Percentiles rank a stretch among this genome's conserved stretches.
phyloP scores from a whole-genome alignment of 35 echinoderm and acorn worm genomes.

The Ptychodera flava region DNA sequence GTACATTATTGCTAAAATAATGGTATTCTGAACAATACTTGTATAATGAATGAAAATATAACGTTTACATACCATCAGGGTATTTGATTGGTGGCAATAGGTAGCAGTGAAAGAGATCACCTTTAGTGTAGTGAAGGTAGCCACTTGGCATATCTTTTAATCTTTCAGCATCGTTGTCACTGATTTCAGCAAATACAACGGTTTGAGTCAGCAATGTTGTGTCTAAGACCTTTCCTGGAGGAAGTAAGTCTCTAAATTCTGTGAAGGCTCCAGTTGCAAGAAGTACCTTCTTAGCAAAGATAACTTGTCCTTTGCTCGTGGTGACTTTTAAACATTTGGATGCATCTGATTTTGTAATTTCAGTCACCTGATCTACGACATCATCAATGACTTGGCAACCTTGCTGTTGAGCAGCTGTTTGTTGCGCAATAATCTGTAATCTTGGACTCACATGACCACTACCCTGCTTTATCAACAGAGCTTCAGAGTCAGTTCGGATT shows the following conservation, averaged over 20 bases:
- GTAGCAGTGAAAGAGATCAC: conserved; percentile 26
- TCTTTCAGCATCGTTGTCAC: conserved; percentile 24
- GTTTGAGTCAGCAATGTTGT: conserved; percentile 28
- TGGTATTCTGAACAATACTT: too few species aligned
- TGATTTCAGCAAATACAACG: conserved; percentile 38
- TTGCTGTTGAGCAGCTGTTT: neutral
- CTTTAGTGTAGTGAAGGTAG: conserved; percentile 19
- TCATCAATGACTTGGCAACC: neutral
- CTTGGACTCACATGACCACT: neutral
- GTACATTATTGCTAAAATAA: too few species aligned
- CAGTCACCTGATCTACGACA: neutral
- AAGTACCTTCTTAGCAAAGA: conserved; percentile 41
- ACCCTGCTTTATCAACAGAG: neutral
- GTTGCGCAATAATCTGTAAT: neutral
- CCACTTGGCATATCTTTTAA: conserved; percentile 58
- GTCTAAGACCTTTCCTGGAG: conserved; percentile 16
- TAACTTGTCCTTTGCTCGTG: conserved; percentile 8
- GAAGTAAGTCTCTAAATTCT: conserved; percentile 51
- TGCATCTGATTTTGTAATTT: neutral
- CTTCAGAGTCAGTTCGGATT: neutral
- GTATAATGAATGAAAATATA: too few species aligned
- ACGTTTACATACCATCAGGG: conserved; percentile 61
- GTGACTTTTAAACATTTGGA: neutral
- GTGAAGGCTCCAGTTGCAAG: conserved; percentile 67
- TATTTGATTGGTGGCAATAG: conserved; percentile 79